phyloP scores from a whole-genome alignment of 2,888 invertebrate genomes.

The Bombylius discolor region DNA sequence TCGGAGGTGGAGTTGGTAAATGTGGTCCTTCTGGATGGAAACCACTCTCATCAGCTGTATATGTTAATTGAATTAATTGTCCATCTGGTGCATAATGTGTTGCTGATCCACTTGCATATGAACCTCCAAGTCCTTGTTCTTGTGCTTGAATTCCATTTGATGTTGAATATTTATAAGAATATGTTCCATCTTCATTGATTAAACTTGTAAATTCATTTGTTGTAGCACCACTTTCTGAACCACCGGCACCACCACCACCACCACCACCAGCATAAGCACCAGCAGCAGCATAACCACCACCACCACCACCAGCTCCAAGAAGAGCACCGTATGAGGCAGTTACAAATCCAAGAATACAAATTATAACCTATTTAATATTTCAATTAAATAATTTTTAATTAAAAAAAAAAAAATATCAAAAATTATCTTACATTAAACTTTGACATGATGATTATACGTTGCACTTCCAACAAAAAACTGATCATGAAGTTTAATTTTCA shows the following conservation, averaged over 20 bases:
- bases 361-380: neutral
- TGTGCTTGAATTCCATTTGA: slow-evolving; percentile 47
- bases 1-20: slow-evolving; percentile 30
- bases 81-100: slow-evolving; percentile 28
- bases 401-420: neutral
- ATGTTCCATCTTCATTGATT: slow-evolving; percentile 36
- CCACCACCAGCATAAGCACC: neutral
- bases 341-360: neutral
- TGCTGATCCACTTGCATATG: slow-evolving; percentile 41
- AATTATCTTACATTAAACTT: neutral
- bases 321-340: neutral
- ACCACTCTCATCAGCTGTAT: slow-evolving; percentile 27
- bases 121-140: slow-evolving; percentile 43
- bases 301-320: too few relatives aligned
- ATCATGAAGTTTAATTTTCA: neutral
- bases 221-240: neutral
- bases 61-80: slow-evolving; percentile 19
- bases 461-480: neutral
- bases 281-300: neutral
- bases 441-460: neutral
- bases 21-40: slow-evolving; percentile 25
- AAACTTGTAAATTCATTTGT: neutral
- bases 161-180: slow-evolving; percentile 40
- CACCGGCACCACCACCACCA: neutral
- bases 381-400: neutral